A percentile compares a stretch with the other conserved stretches of the same genome.
Conservation (phyloP, 2,797 vertebrate species). For the Varecia variegata region DNA sequence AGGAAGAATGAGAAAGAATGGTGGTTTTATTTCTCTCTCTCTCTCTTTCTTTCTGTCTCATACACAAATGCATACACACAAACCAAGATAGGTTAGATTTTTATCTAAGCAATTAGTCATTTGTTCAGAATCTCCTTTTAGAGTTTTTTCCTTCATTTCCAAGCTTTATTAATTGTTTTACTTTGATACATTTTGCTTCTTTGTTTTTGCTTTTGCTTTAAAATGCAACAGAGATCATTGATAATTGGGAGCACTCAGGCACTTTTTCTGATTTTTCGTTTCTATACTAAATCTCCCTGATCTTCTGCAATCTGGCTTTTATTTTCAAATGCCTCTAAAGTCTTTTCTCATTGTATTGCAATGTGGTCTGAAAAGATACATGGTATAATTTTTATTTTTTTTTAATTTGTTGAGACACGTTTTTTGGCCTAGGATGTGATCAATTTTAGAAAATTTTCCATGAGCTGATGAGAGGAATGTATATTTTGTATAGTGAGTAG, state of each 20-base stretch:
- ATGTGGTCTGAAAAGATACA: no score
- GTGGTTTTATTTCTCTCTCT: neutral
- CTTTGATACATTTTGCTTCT: neutral
- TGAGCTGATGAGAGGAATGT: no score
- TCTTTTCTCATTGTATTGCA: neutral
- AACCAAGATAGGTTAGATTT: neutral
- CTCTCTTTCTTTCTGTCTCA: no score
- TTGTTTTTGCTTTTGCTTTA: neutral
- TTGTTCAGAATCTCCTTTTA: constrained; percentile 22
- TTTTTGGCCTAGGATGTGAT: no score
- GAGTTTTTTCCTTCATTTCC: neutral
- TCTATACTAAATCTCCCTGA: neutral
- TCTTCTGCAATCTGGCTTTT: neutral
- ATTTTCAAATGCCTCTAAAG: neutral
- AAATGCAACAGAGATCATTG: neutral
- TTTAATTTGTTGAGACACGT: no score
- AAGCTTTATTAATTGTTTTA: neutral
- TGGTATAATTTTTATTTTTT: no score
- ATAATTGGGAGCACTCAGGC: neutral
- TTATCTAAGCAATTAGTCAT: neutral
- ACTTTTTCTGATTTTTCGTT: neutral
- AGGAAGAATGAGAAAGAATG: neutral
- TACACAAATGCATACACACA: neutral
- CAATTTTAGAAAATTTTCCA: no score
- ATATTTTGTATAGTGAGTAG: no score